Base-by-base conservation (phyloP, 2,888 invertebrate genomes). In the Lasioglossum calceatum region DNA sequence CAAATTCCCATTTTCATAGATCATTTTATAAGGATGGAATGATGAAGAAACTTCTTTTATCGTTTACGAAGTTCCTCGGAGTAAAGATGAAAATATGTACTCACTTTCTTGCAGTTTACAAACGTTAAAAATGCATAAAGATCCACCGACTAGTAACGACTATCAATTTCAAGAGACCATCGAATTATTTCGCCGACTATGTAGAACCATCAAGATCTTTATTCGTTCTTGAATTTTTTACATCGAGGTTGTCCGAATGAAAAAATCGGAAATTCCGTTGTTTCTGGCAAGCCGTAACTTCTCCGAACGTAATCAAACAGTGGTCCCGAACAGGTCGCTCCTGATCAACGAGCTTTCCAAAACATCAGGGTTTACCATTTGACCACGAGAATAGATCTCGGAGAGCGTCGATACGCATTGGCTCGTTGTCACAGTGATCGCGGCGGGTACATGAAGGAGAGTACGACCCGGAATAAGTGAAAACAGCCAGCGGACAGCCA, bases 381-480 rank as follows among this genome's bases (percentile, higher is more conserved):
- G 67, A 19, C 3, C 67, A 16, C 7, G 36, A 36, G 67, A 67
- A 32, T 19, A 4, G 36, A 36, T 27, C 27, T 27, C 61, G 61
- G 8, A 67, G 19, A 32, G 19, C 19, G 36, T 19, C 36, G 67
- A 67, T 67, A 32, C 67, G 67, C 67, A 36, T 67, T 32, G 67
- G 32, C 36, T 19, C 32, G 67, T 36, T 32, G 36, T 67, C 67
- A 61, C 61, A 27, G 19, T 1, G 19, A 73, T 27, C 72, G 19
- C 12, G 14, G 14, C 27, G 61, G 5, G 16, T 32, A 27, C 5
- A 61, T 0, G 32, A 32, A 64, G 14, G 47, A 8, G 54, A 44
- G 32, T 10, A 67, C 47, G 32, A 42, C 27, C n/a, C 42, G 61
- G 67, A 73, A 74, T 73, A 54, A 64, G 74, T 36, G 82, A 72